Conservation (phyloP, 2,797 vertebrate genomes). For the Notoglanidium macrostoma region DNA sequence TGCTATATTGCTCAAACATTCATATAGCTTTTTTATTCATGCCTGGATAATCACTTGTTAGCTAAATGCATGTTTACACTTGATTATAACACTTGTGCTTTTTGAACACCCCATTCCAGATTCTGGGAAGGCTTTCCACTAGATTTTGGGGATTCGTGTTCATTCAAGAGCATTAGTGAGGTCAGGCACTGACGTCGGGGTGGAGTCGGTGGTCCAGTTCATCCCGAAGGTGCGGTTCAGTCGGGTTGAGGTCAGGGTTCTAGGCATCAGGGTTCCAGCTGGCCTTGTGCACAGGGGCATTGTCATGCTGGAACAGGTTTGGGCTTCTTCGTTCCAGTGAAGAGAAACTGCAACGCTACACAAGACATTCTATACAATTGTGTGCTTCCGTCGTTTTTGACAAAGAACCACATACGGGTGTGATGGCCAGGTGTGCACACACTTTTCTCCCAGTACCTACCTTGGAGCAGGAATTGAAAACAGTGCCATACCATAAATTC, state of each 20-base stretch:
- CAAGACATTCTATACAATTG: background rate
- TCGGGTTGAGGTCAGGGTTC: background rate
- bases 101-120: background rate
- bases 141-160: background rate
- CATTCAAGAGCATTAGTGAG: background rate
- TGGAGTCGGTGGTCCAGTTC: background rate
- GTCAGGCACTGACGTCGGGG: background rate
- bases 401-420: background rate
- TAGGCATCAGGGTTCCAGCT: background rate
- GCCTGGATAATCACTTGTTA: background rate
- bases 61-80: background rate
- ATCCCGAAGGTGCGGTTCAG: background rate
- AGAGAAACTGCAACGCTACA: background rate
- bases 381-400: background rate
- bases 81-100: background rate
- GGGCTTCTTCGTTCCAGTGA: background rate
- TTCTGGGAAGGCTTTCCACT: background rate
- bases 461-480: background rate
- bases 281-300: background rate
- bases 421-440: too few species aligned
- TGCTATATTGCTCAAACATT: background rate
- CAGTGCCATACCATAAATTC: background rate
- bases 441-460: too few species aligned
- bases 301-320: background rate
- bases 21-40: background rate